Evolutionary conservation across 2,888 invertebrate genomes (phyloP).

Genomic region (Diaperis boleti): DNA sequence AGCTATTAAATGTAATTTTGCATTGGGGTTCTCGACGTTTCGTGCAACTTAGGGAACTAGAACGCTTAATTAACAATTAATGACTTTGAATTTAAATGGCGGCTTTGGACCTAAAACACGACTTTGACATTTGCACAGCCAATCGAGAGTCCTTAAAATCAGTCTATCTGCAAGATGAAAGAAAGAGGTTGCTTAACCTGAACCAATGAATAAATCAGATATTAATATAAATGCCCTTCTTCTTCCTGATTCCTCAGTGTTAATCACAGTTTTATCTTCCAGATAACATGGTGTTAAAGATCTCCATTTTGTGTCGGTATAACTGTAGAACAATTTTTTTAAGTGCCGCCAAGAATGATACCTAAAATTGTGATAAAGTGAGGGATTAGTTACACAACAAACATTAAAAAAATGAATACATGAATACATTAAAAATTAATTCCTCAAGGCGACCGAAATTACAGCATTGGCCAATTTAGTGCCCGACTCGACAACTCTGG

Average conservation of each 20-base stretch:
- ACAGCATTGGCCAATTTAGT: constrained; percentile 62
- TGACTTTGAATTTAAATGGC: constrained; percentile 12
- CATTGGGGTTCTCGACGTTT: not conserved
- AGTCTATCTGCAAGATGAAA: constrained; percentile 27
- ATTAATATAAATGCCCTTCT: constrained; percentile 3
- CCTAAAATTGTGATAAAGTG: constrained; percentile 39
- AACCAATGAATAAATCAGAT: constrained; percentile 13
- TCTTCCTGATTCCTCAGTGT: constrained; percentile 29
- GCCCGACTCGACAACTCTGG: constrained; percentile 60
- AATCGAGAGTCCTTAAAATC: constrained; percentile 27
- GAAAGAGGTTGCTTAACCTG: constrained; percentile 5
- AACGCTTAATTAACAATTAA: not conserved
- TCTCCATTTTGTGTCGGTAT: constrained; percentile 40
- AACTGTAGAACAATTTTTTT: constrained; percentile 39
- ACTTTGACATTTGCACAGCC: constrained; percentile 26
- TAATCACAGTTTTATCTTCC: constrained; percentile 35
- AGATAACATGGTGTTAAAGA: constrained; percentile 33
- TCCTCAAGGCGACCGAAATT: constrained; percentile 43
- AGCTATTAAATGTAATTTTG: not conserved
- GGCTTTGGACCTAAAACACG: constrained; percentile 19
- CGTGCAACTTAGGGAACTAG: constrained; percentile 11
- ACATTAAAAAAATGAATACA: no score
- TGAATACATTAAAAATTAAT: constrained; percentile 21
- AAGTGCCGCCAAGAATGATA: constrained; percentile 34
- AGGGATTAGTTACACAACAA: constrained; percentile 30